phyloP scores from a whole-genome alignment of 2,888 invertebrate genomes.

The Athrips mouffetella region DNA sequence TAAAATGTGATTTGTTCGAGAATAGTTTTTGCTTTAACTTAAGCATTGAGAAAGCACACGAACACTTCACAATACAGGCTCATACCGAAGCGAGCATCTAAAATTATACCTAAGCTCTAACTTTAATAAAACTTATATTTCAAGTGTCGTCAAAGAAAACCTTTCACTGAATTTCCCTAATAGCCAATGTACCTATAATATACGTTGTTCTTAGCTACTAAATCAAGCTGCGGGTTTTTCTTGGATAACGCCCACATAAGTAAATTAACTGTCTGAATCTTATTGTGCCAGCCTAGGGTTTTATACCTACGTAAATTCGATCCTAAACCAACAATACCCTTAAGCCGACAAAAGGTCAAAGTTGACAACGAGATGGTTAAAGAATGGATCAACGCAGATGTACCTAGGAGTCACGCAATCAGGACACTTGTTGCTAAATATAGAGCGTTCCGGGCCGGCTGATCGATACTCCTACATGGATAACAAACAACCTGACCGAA shows the following conservation, averaged over 20 bases:
- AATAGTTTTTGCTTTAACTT: constrained; percentile 19
- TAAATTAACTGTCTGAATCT: no score
- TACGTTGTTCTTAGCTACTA: no score
- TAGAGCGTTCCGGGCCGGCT: constrained; percentile 54
- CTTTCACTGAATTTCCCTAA: no score
- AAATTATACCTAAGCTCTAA: neutral
- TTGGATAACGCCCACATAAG: no score
- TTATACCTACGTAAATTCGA: no score
- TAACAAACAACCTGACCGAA: constrained; percentile 32
- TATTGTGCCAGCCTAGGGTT: no score
- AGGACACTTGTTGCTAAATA: constrained; percentile 72
- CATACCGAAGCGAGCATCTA: constrained; percentile 31
- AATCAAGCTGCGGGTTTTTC: no score
- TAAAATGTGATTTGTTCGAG: constrained; percentile 37
- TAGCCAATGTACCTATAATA: no score
- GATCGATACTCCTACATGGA: constrained; percentile 56
- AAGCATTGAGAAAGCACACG: constrained; percentile 13
- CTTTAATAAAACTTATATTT: neutral
- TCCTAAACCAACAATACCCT: neutral
- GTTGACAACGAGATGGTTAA: constrained; percentile 28
- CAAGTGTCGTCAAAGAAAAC: no score
- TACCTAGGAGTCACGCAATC: constrained; percentile 42
- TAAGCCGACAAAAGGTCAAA: constrained; percentile 41
- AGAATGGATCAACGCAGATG: constrained; percentile 50
- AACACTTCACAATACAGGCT: constrained; percentile 15